Evolutionary conservation across 2,888 invertebrate species (phyloP), one percentile per base, ranked within the genome.

Genomic region (Reticulitermes lucifugus): DNA sequence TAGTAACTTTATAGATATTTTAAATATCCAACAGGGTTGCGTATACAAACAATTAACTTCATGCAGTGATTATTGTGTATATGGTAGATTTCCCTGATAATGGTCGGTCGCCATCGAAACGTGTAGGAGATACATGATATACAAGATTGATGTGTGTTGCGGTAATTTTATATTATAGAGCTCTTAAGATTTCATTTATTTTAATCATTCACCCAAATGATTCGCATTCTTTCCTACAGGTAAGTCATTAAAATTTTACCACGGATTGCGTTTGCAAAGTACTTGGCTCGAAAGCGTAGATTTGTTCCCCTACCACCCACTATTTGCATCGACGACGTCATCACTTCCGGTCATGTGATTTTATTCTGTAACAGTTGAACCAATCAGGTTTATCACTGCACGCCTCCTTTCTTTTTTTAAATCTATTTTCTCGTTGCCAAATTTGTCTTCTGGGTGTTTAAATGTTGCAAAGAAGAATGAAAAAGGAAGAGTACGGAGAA

Each of bases 381-480:
- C 85, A 85, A 85, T 85, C 81, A 46, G 55, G 81, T 59, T 75
- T 59, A 71, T 82, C 29, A 73, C 21, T 75, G 29, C 51, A 73
- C 71, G 65, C 60, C 84, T 85, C 43, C 51, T 59, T 55, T 85
- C 55, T 59, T 85, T 81, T 82, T 85, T 85, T 84, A 59, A 55
- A n/a, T 59, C 70, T 59, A 55, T 73, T 85, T 85, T 84, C 29
- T 46, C n/a, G 43, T 79, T 82, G 85, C 85, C 85, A 85, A 85
- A 82, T 85, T 85, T 75, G 85, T 82, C 81, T 85, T 85, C 70
- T 81, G 77, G 82, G 41, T 85, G 85, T 85, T 82, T 85, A 71
- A 85, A 85, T 85, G 81, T 75, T 82, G 80, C 75, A 65, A 75
- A 85, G 85, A 81, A 75, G 55, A 82, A 75, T 29, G 46, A 65